Evolutionary conservation across 2,113 vertebrate genomes (phyloP), one percentile per base, ranked within the genome.

Genomic region (Datnioides undecimradiatus): DNA sequence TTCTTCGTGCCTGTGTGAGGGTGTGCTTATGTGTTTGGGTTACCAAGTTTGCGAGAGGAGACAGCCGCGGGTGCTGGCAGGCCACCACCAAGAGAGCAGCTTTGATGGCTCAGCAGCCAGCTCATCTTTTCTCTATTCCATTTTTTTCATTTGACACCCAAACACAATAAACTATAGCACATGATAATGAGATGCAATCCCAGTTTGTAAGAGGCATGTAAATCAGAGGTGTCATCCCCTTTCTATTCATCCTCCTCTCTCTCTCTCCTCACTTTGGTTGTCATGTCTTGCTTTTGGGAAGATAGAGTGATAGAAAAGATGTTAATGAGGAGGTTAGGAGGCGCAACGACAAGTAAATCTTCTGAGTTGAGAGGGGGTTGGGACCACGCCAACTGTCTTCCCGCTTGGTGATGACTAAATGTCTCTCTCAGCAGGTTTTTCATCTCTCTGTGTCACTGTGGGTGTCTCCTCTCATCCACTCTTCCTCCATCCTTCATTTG

Each of bases 121-220:
- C 86, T 85, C 80, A 86, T 87, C 77, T 16, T 46, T 79, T 73
- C 71, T 54, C 72, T 49, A 3, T 11, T 79, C 54, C 29, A 77
- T 84, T 71, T 82, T 85, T 70, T 75, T 55, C 73, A 76, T 82
- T 78, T 88, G 85, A 87, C 82, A 83, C 67, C 59, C 74, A 87
- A 82, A 83, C 69, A 86, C 77, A 86, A 91, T 90, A 91, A 92
- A 91, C 84, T 72, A 90, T 48, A 46, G 80, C 63, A 73, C 60
- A 76, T 73, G 82, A 80, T 91, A 88, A 92, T 91, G 88, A 87
- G 86, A 91, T 80, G 88, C 73, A 33, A 79, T 85, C 77, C 80
- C 72, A 79, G 77, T 92, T 91, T 90, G 79, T 41, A 73, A 73
- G 72, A 75, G 59, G 57, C 79, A 75, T 86, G 79, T 87, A 91